These are phyloP conservation scores for Pocillopora verrucosa DNA, from an alignment of 64 coral and sea anemone species.

Conservation along the genomic window DNA sequence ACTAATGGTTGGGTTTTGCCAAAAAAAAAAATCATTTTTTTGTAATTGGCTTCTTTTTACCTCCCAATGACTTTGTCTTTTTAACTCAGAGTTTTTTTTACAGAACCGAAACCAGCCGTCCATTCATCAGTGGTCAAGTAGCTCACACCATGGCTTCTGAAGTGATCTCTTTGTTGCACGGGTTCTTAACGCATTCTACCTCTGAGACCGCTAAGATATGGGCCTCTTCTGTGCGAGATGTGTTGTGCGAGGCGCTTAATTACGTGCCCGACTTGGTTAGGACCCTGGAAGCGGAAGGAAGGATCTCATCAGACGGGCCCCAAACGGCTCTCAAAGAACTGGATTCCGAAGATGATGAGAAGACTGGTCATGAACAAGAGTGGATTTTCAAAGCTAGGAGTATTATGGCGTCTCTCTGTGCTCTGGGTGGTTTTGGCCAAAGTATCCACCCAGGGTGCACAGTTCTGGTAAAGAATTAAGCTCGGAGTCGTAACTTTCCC, in stretches of 20 bases:
- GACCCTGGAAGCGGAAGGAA: slow-evolving; percentile 57
- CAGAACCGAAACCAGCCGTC: slow-evolving; percentile 69
- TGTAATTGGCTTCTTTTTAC: background rate
- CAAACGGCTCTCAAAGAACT: background rate
- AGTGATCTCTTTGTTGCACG: slow-evolving; percentile 82
- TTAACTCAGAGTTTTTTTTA: background rate
- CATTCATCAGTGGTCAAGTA: slow-evolving; percentile 88
- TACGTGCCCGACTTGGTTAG: slow-evolving; percentile 61
- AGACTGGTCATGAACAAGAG: slow-evolving; percentile 17
- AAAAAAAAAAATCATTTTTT: background rate
- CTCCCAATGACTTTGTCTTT: background rate
- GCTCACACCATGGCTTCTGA: slow-evolving; percentile 96
- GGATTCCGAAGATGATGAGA: slow-evolving; percentile 13
- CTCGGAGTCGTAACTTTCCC: too few species aligned
- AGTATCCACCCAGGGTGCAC: slow-evolving; percentile 66
- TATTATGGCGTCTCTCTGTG: slow-evolving; percentile 79
- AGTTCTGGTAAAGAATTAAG: slow-evolving; percentile 53
- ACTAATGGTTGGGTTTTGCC: too few species aligned
- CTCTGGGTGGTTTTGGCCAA: slow-evolving; percentile 84
- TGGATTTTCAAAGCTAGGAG: slow-evolving; percentile 68
- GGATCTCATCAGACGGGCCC: background rate
- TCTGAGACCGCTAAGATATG: slow-evolving; percentile 80
- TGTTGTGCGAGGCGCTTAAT: slow-evolving; percentile 67
- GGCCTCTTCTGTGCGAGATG: slow-evolving; percentile 71
- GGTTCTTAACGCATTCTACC: slow-evolving; percentile 39